Evolutionary conservation across 1,140 invertebrate genomes (phyloP).

Genomic region (Pollicipes pollicipes): DNA sequence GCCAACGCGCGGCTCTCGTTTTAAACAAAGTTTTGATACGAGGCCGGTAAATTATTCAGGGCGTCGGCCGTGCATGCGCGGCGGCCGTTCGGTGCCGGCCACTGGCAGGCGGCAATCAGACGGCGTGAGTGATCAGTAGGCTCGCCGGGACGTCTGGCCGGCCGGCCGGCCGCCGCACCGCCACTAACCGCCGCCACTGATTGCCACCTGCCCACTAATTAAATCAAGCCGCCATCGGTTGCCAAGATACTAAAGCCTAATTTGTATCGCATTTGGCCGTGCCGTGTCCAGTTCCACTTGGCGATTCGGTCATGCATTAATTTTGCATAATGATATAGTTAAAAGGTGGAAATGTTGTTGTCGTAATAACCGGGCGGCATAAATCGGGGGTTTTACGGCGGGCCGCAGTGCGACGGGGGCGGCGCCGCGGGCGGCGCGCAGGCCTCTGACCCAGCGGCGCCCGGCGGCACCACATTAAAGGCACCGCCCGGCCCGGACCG

Average conservation of each 20-base stretch:
- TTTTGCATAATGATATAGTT: conserved; percentile 1
- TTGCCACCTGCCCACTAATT: neutral
- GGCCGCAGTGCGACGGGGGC: too few species aligned
- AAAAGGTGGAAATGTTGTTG: conserved; percentile 2
- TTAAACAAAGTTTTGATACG: conserved; percentile 1
- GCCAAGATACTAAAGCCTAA: neutral
- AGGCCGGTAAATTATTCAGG: neutral
- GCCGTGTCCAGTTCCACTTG: neutral
- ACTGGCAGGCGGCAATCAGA: too few species aligned
- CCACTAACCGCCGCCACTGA: neutral
- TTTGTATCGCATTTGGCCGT: neutral
- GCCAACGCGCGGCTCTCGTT: neutral
- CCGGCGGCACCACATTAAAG: too few species aligned
- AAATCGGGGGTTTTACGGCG: neutral
- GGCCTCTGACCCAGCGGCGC: too few species aligned
- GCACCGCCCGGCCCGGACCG: too few species aligned
- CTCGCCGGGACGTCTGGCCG: neutral
- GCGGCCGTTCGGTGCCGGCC: too few species aligned
- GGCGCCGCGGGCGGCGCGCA: too few species aligned
- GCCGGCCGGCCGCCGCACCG: too few species aligned
- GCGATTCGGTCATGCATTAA: neutral
- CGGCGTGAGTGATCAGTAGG: too few species aligned
- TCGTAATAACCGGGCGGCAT: neutral
- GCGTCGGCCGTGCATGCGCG: too few species aligned
- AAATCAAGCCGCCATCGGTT: neutral